Percentiles rank a stretch among this genome's conserved stretches.
phyloP scores from a whole-genome alignment of 2,113 vertebrate genomes.

The Cephalopholis sonnerati region DNA sequence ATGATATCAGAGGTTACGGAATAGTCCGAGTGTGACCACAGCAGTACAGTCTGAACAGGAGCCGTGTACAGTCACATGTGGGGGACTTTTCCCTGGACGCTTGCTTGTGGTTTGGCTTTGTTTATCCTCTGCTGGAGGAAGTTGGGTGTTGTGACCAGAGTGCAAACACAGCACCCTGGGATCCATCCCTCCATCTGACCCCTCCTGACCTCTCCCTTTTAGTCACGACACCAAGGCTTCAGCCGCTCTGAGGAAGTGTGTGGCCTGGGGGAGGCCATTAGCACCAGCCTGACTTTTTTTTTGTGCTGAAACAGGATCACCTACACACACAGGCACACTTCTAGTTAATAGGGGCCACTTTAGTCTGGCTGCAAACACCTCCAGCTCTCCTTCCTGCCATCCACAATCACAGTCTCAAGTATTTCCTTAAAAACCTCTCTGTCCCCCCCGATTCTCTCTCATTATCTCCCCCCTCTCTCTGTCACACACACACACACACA shows the following conservation, averaged over 20 bases:
- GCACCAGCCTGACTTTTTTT: background rate
- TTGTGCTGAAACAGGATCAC: conserved; percentile 52
- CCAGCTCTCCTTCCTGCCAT: conserved; percentile 6
- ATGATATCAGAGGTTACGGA: background rate
- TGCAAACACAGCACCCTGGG: conserved; percentile 35
- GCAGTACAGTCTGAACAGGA: background rate
- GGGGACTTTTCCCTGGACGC: conserved; percentile 2
- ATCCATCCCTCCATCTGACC: conserved; percentile 54
- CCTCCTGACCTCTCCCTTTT: conserved; percentile 33
- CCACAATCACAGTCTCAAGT: conserved; percentile 39
- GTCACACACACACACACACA: background rate
- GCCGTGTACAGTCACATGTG: conserved; percentile 8
- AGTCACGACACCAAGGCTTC: conserved; percentile 36
- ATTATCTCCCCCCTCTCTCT: background rate
- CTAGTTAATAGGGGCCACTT: conserved; percentile 49
- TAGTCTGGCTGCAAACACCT: conserved; percentile 38
- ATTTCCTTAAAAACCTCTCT: conserved; percentile 22
- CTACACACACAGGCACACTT: conserved; percentile 35
- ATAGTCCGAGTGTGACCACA: background rate
- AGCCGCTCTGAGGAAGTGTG: conserved; percentile 33
- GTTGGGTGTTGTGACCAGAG: conserved; percentile 41
- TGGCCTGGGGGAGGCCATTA: conserved; percentile 47
- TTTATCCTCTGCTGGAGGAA: conserved; percentile 54
- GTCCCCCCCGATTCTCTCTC: background rate
- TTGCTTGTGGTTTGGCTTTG: conserved; percentile 52